Conservation (phyloP, 2,888 invertebrate species). For the Noctua comes region DNA sequence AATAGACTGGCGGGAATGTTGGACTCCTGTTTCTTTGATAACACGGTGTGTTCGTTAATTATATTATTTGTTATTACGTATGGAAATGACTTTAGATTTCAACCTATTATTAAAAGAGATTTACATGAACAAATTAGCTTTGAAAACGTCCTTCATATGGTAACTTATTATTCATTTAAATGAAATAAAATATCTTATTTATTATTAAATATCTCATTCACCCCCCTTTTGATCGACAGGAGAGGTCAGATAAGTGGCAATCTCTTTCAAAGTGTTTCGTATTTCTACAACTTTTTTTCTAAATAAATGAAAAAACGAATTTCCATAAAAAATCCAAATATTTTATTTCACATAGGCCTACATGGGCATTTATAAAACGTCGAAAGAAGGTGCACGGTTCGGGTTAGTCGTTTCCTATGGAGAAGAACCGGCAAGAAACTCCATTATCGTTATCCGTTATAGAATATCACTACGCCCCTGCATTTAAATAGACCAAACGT, state of each 20-base stretch:
- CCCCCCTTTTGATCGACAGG: too few relatives aligned
- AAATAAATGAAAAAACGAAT: too few relatives aligned
- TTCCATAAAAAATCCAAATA: too few relatives aligned
- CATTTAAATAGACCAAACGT: background rate
- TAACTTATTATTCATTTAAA: background rate
- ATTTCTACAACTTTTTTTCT: too few relatives aligned
- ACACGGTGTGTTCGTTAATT: background rate
- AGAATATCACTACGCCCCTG: background rate
- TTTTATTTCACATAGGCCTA: too few relatives aligned
- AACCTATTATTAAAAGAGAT: background rate
- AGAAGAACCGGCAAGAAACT: too few relatives aligned
- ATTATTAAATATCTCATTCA: too few relatives aligned
- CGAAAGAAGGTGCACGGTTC: too few relatives aligned
- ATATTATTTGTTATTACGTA: constrained; percentile 8
- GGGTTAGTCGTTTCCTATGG: too few relatives aligned
- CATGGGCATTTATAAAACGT: too few relatives aligned
- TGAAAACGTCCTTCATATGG: too few relatives aligned
- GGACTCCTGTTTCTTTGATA: constrained; percentile 26
- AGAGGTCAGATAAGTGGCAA: background rate
- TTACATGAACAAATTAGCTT: constrained; percentile 14
- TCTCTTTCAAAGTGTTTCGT: background rate
- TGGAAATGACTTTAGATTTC: constrained; percentile 14
- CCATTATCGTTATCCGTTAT: background rate
- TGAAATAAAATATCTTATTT: too few relatives aligned
- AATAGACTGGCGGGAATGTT: constrained; percentile 44